Percentiles rank a stretch among this genome's conserved stretches.
phyloP scores from a whole-genome alignment of 2,113 vertebrate genomes.

The Poeciliopsis prolifica region DNA sequence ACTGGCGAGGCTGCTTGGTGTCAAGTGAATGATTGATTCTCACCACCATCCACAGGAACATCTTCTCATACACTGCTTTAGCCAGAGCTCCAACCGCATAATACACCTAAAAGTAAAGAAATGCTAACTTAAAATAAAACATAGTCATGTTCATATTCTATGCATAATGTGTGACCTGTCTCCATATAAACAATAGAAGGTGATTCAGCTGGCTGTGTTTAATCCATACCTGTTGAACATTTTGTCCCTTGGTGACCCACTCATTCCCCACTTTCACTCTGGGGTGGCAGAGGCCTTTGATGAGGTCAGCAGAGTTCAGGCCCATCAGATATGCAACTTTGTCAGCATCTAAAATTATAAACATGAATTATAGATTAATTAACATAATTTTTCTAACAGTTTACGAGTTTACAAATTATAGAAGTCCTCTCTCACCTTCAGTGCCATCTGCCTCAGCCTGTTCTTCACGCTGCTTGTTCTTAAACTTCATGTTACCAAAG shows the following conservation, averaged over 20 bases:
- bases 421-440: constrained; percentile 75
- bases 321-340: constrained; percentile 89
- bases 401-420: neutral
- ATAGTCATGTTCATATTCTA: neutral
- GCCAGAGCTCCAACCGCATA: constrained; percentile 75
- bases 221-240: constrained; percentile 84
- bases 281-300: constrained; percentile 89
- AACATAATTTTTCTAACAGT: neutral
- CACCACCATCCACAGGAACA: constrained; percentile 83
- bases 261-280: constrained; percentile 93
- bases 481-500: constrained; percentile 91
- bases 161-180: neutral
- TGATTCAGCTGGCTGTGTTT: neutral
- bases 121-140: neutral
- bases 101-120: constrained; percentile 55
- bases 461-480: constrained; percentile 90
- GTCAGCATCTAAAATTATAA: constrained; percentile 82
- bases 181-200: neutral
- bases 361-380: neutral
- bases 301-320: constrained; percentile 90
- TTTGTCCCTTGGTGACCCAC: constrained; percentile 92
- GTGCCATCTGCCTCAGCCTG: constrained; percentile 90
- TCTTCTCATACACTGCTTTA: constrained; percentile 83
- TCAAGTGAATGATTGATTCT: constrained; percentile 81
- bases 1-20: constrained; percentile 79